Base-by-base conservation (phyloP, 2,888 invertebrate genomes). In the Agonopterix heracliana region DNA sequence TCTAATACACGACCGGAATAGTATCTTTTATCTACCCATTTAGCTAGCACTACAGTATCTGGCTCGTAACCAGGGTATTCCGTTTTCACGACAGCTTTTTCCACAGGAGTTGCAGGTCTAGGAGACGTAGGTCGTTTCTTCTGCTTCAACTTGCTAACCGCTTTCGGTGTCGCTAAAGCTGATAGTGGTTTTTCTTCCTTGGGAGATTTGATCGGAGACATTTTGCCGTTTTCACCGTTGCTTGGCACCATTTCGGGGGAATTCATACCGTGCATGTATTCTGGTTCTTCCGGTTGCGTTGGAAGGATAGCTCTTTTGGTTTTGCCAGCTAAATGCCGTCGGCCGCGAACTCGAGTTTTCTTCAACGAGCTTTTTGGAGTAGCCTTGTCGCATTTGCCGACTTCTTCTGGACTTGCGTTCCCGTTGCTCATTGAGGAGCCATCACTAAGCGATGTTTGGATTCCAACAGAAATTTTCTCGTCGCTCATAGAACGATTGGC, bases 21-120 rank as follows among this genome's bases (percentile, higher is more conserved):
- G 58, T 92, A 93, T 53, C 91, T 90, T 60, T 90, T 92, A 64
- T 93, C 92, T 0, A 91, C 90, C 93, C 93, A 93, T 68, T 91
- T 91, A 0, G 93, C 93, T 57, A 93, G 82, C 0, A 92, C 92
- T 0, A 82, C 80, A 0, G 89, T 89, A 4, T 87, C 88, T 0
- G 83, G 81, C 0, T 81, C 64, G 50, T 66, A 78, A 0, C 85
- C 86, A 3, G 81, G 74, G 43, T 82, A 86, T 54, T 88, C 88
- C 0, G 63, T 54, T 51, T 87, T 87, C 0, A 78, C 52, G 0
- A 64, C 49, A 8, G 65, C 54, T 34, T 84, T 87, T 47, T 86
- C 87, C 0, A 87, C 85, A 0, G 88, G 88, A 0, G 87, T 86
- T 0, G 83, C 83, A 0, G 86, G 88, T 13, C 88, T 62, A 0